Evolutionary conservation across 2,113 vertebrate genomes (phyloP).

Genomic region (Leuciscus idus): DNA sequence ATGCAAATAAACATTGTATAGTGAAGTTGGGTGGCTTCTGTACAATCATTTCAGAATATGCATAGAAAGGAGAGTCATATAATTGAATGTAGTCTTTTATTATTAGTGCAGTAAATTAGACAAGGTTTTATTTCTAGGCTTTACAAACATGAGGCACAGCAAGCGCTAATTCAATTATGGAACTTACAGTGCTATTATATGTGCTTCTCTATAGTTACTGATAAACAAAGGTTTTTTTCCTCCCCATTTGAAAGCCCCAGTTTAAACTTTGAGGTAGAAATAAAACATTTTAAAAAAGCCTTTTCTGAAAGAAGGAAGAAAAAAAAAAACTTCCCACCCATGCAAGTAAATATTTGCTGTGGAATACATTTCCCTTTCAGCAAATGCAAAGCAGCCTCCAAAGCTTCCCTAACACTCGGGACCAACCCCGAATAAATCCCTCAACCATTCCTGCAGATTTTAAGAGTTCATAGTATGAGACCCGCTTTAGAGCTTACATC

Average conservation of each 20-base stretch:
- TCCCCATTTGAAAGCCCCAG: neutral
- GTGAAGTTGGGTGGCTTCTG: slow-evolving; percentile 42
- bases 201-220: slow-evolving; percentile 38
- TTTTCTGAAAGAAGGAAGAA: slow-evolving; percentile 32
- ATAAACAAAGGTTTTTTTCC: neutral
- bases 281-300: slow-evolving; percentile 45
- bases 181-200: slow-evolving; percentile 48
- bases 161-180: slow-evolving; percentile 37
- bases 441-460: neutral
- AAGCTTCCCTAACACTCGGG: slow-evolving; percentile 68
- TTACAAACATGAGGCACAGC: slow-evolving; percentile 56
- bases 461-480: neutral
- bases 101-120: slow-evolving; percentile 57
- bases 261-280: slow-evolving; percentile 68
- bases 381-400: slow-evolving; percentile 65
- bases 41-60: neutral
- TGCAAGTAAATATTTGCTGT: slow-evolving; percentile 68
- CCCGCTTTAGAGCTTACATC: neutral
- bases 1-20: slow-evolving; percentile 60
- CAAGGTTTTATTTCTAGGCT: slow-evolving; percentile 40
- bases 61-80: neutral
- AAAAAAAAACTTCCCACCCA: neutral
- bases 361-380: slow-evolving; percentile 53
- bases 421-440: slow-evolving; percentile 11
- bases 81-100: slow-evolving; percentile 20